phyloP scores from a whole-genome alignment of 2,797 vertebrate species.

The Crenichthys baileyi region DNA sequence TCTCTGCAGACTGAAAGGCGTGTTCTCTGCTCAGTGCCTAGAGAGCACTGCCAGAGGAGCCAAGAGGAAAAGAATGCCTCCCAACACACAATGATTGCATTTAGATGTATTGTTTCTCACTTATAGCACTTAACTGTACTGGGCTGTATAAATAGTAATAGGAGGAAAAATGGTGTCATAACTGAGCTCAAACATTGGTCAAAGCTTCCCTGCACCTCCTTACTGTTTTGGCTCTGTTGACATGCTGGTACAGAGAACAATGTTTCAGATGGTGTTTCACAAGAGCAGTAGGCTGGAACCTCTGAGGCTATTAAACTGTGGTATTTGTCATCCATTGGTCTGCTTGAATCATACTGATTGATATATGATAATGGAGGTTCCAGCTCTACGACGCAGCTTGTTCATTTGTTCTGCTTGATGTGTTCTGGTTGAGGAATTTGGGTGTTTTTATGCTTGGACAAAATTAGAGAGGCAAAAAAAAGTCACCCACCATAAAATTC shows the following conservation, averaged over 20 bases:
- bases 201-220: background rate
- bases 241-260: background rate
- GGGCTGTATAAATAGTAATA: constrained; percentile 13
- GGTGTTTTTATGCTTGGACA: no score
- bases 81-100: constrained; percentile 53
- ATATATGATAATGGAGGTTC: background rate
- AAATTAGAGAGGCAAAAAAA: no score
- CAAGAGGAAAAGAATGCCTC: constrained; percentile 36
- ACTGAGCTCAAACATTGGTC: no score
- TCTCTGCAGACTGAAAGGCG: constrained; percentile 51
- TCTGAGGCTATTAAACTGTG: background rate
- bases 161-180: background rate
- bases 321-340: background rate
- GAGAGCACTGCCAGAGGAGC: constrained; percentile 44
- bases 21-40: constrained; percentile 26
- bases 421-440: no score
- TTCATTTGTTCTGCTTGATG: no score
- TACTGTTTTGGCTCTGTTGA: background rate
- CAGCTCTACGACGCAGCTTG: no score
- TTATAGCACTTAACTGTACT: constrained; percentile 26
- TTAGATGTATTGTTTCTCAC: constrained; percentile 24
- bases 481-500: no score
- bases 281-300: background rate
- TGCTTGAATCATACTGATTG: background rate
- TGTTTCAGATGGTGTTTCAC: background rate